Percentiles rank a stretch among this genome's conserved stretches.
These are phyloP conservation scores for Stomorhina lunata DNA, from an alignment of 2,888 invertebrate species.

Conservation along the genomic window DNA sequence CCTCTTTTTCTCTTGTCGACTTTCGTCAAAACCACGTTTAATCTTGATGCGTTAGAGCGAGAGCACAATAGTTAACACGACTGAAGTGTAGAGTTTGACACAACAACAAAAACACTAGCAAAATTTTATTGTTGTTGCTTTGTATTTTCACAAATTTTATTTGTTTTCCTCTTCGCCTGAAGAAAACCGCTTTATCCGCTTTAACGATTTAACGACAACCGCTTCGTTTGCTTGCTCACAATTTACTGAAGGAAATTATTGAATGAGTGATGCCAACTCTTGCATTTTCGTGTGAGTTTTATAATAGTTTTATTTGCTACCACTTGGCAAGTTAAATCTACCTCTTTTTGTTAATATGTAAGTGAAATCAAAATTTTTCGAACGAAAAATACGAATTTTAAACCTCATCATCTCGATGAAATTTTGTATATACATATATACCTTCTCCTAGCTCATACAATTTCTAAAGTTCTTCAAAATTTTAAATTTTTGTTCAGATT, in stretches of 20 bases:
- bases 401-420: no score
- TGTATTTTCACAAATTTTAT: slow-evolving; percentile 12
- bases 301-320: background rate
- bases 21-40: slow-evolving; percentile 32
- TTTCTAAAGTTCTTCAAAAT: no score
- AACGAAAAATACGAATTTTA: no score
- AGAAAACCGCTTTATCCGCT: slow-evolving; percentile 46
- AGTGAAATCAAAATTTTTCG: no score
- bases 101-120: slow-evolving; percentile 42
- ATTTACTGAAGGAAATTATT: slow-evolving; percentile 43
- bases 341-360: no score
- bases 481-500: no score
- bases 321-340: no score
- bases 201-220: slow-evolving; percentile 6
- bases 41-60: slow-evolving; percentile 51
- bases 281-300: background rate
- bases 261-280: slow-evolving; percentile 1
- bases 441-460: no score
- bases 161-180: slow-evolving; percentile 3
- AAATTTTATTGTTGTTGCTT: slow-evolving; percentile 48
- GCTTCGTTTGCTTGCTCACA: slow-evolving; percentile 48
- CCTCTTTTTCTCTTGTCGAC: no score
- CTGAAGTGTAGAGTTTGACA: slow-evolving; percentile 8
- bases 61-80: slow-evolving; percentile 53
- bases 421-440: no score